phyloP scores from a whole-genome alignment of 2,888 invertebrate genomes.

The Osmoderma eremita region DNA sequence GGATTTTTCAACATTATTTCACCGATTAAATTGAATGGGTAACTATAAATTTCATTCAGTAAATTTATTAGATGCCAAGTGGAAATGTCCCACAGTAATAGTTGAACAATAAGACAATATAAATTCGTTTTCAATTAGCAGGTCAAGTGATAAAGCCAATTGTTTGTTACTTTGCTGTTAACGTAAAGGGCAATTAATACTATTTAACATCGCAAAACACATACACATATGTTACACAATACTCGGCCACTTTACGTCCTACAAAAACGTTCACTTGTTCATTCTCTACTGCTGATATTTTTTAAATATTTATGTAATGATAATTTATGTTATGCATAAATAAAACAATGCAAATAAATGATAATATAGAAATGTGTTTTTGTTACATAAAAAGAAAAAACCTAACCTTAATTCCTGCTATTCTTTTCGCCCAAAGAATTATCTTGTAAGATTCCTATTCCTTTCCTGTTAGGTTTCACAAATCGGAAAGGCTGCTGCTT shows the following conservation, averaged over 20 bases:
- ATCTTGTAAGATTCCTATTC: slow-evolving; percentile 4
- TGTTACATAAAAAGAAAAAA: slow-evolving; percentile 27
- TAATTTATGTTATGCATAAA: too few relatives aligned
- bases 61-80: neutral
- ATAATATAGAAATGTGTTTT: neutral
- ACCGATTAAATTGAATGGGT: neutral
- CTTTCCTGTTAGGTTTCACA: slow-evolving; percentile 6
- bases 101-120: neutral
- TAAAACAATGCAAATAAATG: neutral
- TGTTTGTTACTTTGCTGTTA: slow-evolving; percentile 5
- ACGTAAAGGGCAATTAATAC: slow-evolving; percentile 12
- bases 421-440: slow-evolving; percentile 4
- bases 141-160: slow-evolving; percentile 27
- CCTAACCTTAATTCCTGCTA: slow-evolving; percentile 26
- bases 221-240: slow-evolving; percentile 25
- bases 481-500: slow-evolving; percentile 24
- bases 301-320: neutral
- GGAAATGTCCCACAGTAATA: neutral
- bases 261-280: neutral
- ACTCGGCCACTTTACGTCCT: neutral
- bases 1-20: too few relatives aligned
- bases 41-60: neutral
- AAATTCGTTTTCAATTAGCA: slow-evolving; percentile 15
- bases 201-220: neutral
- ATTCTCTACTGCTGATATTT: neutral